Conservation (phyloP, 2,113 vertebrate genomes). For the Recurvirostra avosetta region DNA sequence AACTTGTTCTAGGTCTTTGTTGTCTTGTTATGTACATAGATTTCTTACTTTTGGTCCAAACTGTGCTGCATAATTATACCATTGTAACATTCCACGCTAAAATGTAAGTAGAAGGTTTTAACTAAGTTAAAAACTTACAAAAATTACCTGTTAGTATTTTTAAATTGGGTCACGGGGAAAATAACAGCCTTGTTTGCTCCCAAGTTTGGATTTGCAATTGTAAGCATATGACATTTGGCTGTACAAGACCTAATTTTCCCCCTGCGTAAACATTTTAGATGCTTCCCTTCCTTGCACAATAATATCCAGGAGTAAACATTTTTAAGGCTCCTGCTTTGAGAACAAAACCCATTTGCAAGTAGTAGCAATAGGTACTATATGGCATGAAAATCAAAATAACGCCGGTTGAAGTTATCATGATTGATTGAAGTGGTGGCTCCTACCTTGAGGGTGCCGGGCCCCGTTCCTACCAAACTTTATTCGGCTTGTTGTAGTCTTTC, state of each 20-base stretch:
- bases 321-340: background rate
- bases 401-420: background rate
- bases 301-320: background rate
- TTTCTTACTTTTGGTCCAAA: background rate
- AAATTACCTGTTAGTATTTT: background rate
- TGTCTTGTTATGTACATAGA: background rate
- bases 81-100: background rate
- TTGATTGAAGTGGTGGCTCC: background rate
- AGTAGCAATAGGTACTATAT: background rate
- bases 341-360: background rate
- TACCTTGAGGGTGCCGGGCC: background rate
- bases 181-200: background rate
- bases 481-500: background rate
- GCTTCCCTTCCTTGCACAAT: background rate
- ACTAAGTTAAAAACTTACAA: background rate
- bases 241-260: background rate
- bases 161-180: background rate
- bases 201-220: background rate
- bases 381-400: background rate
- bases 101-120: background rate
- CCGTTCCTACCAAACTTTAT: background rate
- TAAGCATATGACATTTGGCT: background rate
- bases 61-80: background rate
- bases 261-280: background rate
- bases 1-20: background rate